These are phyloP conservation scores for Tringa solitaria DNA, from an alignment of 2,113 vertebrate species.

Conservation along the genomic window DNA sequence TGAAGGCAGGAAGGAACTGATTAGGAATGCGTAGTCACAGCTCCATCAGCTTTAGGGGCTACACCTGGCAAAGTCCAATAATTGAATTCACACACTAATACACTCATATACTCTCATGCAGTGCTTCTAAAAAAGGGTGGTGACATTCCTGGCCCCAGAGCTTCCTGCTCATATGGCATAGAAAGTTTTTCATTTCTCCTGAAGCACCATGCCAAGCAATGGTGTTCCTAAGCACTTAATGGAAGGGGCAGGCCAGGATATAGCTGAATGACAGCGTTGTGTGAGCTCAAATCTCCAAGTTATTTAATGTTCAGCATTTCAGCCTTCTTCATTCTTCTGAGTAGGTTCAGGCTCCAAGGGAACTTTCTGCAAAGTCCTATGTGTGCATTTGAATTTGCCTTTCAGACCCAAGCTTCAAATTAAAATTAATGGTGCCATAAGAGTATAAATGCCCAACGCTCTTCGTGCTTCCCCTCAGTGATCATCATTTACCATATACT, in stretches of 20 bases:
- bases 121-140: not conserved
- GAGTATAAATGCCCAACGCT: not conserved
- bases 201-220: not conserved
- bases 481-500: not conserved
- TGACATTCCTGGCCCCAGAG: not conserved
- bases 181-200: not conserved
- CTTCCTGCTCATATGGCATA: not conserved
- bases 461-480: not conserved
- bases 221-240: not conserved
- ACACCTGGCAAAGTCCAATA: not conserved
- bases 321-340: not conserved
- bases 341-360: not conserved
- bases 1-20: not conserved
- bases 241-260: not conserved
- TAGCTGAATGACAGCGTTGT: not conserved
- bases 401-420: constrained; percentile 2
- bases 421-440: constrained; percentile 31
- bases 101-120: not conserved
- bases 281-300: not conserved
- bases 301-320: not conserved
- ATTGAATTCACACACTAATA: not conserved
- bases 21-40: not conserved
- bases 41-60: not conserved
- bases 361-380: not conserved
- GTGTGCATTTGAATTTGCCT: not conserved